Evolutionary conservation across 2,797 vertebrate genomes (phyloP).

Genomic region (Nasua narica): DNA sequence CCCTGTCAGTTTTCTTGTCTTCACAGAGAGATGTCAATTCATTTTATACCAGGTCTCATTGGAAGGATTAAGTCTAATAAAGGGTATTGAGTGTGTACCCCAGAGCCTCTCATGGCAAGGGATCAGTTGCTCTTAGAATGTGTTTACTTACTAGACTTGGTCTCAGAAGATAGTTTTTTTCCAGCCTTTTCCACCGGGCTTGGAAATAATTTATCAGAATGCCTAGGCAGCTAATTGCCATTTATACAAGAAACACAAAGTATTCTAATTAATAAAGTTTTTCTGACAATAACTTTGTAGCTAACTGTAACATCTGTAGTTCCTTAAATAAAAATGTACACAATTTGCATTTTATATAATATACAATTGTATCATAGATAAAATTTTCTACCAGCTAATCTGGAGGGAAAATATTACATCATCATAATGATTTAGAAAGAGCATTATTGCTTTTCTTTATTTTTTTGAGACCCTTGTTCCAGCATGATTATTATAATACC

Average conservation of each 20-base stretch:
- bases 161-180: background rate
- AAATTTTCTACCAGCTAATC: background rate
- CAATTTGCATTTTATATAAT: constrained; percentile 24
- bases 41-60: background rate
- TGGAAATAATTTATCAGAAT: background rate
- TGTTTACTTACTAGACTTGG: background rate
- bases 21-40: background rate
- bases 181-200: background rate
- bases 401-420: background rate
- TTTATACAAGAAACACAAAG: background rate
- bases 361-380: background rate
- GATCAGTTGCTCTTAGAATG: background rate
- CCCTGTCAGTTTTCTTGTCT: background rate
- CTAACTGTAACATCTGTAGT: background rate
- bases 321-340: background rate
- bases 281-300: background rate
- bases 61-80: background rate
- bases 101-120: background rate
- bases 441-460: background rate
- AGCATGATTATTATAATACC: background rate
- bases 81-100: background rate
- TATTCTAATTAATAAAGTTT: background rate
- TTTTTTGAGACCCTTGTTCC: background rate
- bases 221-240: background rate
- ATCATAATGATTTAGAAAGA: background rate